Percentiles rank a stretch among this genome's conserved stretches.
Conservation (phyloP, 2,797 vertebrate genomes). For the Urophycis tenuis region DNA sequence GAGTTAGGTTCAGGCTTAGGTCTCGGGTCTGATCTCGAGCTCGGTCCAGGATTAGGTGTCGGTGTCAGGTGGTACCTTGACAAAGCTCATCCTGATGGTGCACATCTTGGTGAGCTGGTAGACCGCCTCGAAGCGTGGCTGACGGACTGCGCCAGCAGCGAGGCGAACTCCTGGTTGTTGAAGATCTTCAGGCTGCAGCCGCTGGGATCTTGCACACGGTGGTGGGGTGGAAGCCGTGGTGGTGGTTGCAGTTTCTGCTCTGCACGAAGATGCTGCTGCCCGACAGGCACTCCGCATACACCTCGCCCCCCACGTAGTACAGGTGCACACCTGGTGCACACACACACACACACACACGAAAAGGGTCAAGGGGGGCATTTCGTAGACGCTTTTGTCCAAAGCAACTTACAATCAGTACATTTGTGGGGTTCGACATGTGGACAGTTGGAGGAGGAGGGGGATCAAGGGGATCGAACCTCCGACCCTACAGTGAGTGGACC, state of each 20-base stretch:
- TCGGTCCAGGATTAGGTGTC: neutral
- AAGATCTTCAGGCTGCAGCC: conserved; percentile 90
- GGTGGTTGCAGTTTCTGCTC: conserved; percentile 89
- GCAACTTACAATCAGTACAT: no score
- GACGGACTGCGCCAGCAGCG: conserved; percentile 85
- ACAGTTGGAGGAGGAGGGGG: no score
- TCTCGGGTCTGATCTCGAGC: no score
- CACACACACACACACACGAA: no score
- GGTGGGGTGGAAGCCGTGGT: conserved; percentile 86
- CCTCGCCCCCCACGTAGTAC: conserved; percentile 88
- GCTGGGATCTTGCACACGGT: conserved; percentile 89
- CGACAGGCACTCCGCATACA: conserved; percentile 86
- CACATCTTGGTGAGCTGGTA: conserved; percentile 94
- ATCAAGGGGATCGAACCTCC: no score
- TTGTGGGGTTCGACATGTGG: no score
- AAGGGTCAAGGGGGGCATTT: no score
- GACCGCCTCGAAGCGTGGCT: conserved; percentile 87
- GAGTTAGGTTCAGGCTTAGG: neutral
- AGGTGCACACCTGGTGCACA: conserved; percentile 76
- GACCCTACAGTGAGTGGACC: no score
- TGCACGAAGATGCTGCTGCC: conserved; percentile 91
- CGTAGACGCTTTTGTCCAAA: no score
- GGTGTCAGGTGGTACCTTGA: conserved; percentile 69
- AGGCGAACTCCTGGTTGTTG: conserved; percentile 89
- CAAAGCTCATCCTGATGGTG: conserved; percentile 90